Evolutionary conservation across 2,888 invertebrate species (phyloP).

Genomic region (Piscicola geometra): DNA sequence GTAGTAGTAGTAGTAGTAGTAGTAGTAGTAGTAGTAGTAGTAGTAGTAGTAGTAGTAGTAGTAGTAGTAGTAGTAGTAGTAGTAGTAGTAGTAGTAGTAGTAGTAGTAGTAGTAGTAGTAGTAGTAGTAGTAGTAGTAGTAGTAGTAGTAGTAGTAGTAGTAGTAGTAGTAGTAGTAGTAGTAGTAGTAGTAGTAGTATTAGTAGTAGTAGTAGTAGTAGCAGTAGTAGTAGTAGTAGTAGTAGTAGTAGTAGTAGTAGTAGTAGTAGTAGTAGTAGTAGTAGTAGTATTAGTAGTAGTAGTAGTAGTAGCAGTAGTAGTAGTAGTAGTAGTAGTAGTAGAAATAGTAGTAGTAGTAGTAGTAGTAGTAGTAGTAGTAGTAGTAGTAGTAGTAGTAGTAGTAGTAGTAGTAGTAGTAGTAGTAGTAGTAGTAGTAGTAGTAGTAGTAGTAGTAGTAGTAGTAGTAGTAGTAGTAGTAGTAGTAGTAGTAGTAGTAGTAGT

Average conservation of each 20-base stretch:
- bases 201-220: neutral
- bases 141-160: slow-evolving; percentile 14
- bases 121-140: slow-evolving; percentile 17
- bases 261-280: slow-evolving; percentile 24
- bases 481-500: slow-evolving; percentile 3
- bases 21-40: slow-evolving; percentile 20
- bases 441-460: slow-evolving; percentile 1
- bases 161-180: slow-evolving; percentile 12
- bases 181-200: neutral
- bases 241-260: slow-evolving; percentile 20
- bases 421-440: slow-evolving; percentile 17
- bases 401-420: slow-evolving; percentile 14
- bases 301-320: slow-evolving; percentile 21
- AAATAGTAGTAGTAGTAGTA: slow-evolving; percentile 13
- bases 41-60: slow-evolving; percentile 19
- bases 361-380: slow-evolving; percentile 26
- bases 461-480: neutral
- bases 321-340: slow-evolving; percentile 16
- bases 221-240: slow-evolving; percentile 25
- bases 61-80: slow-evolving; percentile 9
- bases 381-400: slow-evolving; percentile 15
- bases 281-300: neutral
- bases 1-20: slow-evolving; percentile 19
- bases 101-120: slow-evolving; percentile 20
- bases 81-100: slow-evolving; percentile 26